Evolutionary conservation across 2,888 invertebrate genomes (phyloP).

Genomic region (Fissipunctia ypsillon): DNA sequence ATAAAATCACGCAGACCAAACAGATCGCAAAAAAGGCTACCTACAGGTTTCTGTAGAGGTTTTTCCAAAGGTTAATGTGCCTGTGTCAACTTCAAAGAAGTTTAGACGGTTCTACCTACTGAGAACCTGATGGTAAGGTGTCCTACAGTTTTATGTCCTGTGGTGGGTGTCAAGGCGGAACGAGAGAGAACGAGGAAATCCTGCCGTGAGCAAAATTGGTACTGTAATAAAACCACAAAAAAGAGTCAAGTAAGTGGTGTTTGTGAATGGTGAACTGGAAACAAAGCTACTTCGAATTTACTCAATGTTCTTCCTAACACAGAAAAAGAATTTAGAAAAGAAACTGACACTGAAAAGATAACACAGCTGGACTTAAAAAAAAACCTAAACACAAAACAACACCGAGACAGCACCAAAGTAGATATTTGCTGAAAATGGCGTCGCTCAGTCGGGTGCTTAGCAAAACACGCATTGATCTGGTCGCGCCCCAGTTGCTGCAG

Average conservation of each 20-base stretch:
- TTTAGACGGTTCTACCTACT: background rate
- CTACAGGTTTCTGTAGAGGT: background rate
- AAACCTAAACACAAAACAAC: background rate
- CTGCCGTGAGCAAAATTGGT: background rate
- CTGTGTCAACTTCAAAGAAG: background rate
- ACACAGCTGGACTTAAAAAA: background rate
- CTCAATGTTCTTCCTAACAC: background rate
- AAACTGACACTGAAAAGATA: background rate
- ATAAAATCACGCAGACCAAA: background rate
- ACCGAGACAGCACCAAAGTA: background rate
- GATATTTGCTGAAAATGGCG: slow-evolving; percentile 32
- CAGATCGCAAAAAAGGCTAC: background rate
- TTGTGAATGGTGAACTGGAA: background rate
- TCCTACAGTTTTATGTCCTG: too few relatives aligned
- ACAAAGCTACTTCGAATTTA: background rate
- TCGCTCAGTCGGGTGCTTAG: slow-evolving; percentile 36
- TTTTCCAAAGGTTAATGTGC: slow-evolving; percentile 3
- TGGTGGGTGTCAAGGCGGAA: background rate
- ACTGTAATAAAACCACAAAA: background rate
- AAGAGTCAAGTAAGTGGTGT: background rate
- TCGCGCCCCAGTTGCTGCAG: slow-evolving; percentile 66
- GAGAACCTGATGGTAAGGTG: background rate
- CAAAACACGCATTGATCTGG: slow-evolving; percentile 53
- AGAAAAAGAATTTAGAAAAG: background rate
- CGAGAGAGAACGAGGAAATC: background rate